Percentiles rank a stretch among this genome's conserved stretches.
phyloP scores from a whole-genome alignment of 2,888 invertebrate genomes.

The Lucinisca nassula region DNA sequence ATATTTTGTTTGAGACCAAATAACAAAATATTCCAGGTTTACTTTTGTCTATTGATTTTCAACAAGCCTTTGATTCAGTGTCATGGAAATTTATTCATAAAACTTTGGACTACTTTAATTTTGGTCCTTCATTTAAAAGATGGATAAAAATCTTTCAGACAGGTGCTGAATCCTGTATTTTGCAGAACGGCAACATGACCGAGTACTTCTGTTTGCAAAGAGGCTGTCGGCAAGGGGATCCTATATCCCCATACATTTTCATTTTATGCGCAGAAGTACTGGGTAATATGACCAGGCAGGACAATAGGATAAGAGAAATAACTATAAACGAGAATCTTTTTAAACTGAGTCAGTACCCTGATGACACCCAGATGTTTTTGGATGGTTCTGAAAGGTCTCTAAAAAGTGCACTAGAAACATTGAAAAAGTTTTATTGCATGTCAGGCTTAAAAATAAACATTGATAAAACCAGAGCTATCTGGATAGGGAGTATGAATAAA shows the following conservation, averaged over 20 bases:
- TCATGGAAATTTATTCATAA: no score
- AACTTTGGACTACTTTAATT: no score
- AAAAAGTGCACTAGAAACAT: not conserved
- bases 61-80: no score
- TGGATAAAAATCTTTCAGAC: no score
- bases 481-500: not conserved
- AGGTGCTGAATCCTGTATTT: no score
- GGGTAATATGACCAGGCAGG: not conserved
- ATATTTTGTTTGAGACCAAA: no score
- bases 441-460: not conserved
- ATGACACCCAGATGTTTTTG: not conserved
- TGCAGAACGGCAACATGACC: no score
- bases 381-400: not conserved
- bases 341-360: not conserved
- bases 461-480: not conserved
- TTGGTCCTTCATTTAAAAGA: no score
- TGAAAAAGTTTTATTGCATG: not conserved
- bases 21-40: no score
- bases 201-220: no score
- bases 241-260: not conserved
- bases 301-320: not conserved
- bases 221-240: no score
- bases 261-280: not conserved
- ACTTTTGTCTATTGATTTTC: no score
- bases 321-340: not conserved